A percentile compares a stretch with the other conserved stretches of the same genome.
Conservation (phyloP, 2,113 vertebrate species). For the Pituophis catenifer region DNA sequence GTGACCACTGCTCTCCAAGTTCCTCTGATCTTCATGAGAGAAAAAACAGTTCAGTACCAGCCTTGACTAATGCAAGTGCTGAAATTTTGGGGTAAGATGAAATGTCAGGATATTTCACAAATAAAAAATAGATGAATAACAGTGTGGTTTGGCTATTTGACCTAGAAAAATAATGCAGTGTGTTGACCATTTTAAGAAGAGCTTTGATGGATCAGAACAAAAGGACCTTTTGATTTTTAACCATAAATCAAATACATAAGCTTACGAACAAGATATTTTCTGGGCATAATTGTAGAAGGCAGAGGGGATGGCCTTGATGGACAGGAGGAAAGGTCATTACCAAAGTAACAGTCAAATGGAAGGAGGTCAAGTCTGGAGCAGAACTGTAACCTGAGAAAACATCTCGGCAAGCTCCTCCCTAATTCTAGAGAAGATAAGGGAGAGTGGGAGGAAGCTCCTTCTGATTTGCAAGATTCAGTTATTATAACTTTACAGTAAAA, state of each 20-base stretch:
- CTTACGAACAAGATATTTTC: not conserved
- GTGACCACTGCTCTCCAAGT: conserved; percentile 39
- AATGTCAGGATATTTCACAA: not conserved
- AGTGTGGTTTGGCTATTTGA: not conserved
- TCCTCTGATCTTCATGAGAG: conserved; percentile 47
- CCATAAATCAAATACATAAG: not conserved
- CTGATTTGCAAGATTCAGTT: not conserved
- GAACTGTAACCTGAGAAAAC: not conserved
- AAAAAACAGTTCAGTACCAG: conserved; percentile 51
- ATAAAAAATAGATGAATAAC: not conserved
- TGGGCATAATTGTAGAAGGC: not conserved
- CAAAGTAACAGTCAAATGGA: not conserved
- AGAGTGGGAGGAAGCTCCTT: not conserved
- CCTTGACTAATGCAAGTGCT: conserved; percentile 54
- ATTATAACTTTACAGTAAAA: not conserved
- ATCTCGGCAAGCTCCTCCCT: not conserved
- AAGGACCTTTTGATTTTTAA: not conserved
- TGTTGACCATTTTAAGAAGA: not conserved
- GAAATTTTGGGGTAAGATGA: conserved; percentile 69
- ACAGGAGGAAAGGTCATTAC: not conserved
- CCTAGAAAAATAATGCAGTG: not conserved
- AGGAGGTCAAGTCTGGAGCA: not conserved
- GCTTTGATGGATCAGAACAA: not conserved
- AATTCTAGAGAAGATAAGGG: not conserved
- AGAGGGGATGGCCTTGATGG: not conserved